Conservation (phyloP, 1,140 invertebrate species). For the Polypedilum pembai region DNA sequence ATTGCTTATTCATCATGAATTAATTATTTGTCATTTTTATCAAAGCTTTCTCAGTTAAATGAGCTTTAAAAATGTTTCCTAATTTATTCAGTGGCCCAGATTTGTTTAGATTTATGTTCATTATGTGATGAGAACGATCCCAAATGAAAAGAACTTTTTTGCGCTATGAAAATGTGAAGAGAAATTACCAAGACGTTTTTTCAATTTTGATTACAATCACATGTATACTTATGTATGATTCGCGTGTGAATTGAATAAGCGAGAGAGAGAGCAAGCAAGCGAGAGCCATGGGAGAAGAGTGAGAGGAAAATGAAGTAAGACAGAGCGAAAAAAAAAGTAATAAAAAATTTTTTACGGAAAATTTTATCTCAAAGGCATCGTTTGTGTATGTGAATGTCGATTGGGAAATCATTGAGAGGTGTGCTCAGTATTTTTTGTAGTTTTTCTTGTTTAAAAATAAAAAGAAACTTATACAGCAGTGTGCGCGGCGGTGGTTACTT, state of each 20-base stretch:
- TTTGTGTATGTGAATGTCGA: constrained; percentile 11
- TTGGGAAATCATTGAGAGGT: constrained; percentile 16
- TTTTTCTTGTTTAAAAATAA: constrained; percentile 20
- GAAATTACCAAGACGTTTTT: not conserved
- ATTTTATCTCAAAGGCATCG: constrained; percentile 17
- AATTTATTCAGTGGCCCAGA: too few relatives aligned
- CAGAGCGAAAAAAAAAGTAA: not conserved
- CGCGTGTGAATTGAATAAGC: not conserved
- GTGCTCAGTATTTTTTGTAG: not conserved
- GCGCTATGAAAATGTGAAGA: not conserved
- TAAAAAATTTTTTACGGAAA: not conserved
- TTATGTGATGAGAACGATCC: too few relatives aligned
- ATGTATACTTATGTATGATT: not conserved
- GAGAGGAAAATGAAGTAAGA: not conserved
- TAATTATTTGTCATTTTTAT: too few relatives aligned
- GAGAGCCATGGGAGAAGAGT: not conserved
- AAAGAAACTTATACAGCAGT: constrained; percentile 12
- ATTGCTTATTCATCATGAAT: too few relatives aligned
- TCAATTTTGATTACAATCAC: constrained; percentile 12
- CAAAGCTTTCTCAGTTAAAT: too few relatives aligned
- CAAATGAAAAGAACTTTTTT: too few relatives aligned
- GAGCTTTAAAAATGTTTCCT: too few relatives aligned
- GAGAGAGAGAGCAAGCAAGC: not conserved
- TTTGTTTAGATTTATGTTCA: too few relatives aligned
- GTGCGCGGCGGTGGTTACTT: constrained; percentile 2